phyloP scores from a whole-genome alignment of 2,888 invertebrate species.

The Boloria selene region DNA sequence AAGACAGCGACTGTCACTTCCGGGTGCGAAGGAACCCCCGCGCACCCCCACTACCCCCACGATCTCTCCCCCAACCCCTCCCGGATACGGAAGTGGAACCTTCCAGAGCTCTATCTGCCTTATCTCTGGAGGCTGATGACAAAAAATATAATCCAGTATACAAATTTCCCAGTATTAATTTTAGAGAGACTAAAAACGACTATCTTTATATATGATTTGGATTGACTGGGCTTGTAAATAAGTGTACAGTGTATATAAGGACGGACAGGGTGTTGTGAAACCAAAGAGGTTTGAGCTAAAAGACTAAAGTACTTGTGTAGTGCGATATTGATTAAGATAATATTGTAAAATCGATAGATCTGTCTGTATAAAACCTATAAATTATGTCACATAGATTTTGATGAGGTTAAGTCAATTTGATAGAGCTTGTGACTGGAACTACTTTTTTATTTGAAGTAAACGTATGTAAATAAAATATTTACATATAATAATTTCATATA shows the following conservation, averaged over 20 bases:
- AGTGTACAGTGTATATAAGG: conserved; percentile 49
- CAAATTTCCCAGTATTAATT: conserved; percentile 77
- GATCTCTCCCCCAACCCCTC: conserved; percentile 68
- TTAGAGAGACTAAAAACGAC: conserved; percentile 74
- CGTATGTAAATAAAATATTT: too few relatives aligned
- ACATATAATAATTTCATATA: too few relatives aligned
- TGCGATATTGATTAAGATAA: conserved; percentile 10
- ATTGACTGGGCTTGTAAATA: conserved; percentile 32
- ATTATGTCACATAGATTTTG: conserved; percentile 1
- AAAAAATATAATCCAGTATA: conserved; percentile 76
- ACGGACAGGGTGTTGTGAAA: conserved; percentile 55
- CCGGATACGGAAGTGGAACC: conserved; percentile 59
- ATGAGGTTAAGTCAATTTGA: not conserved
- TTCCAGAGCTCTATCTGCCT: conserved; percentile 68
- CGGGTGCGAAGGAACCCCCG: conserved; percentile 91
- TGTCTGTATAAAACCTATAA: not conserved
- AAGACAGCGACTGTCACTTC: conserved; percentile 89
- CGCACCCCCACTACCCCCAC: conserved; percentile 88
- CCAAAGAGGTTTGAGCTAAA: conserved; percentile 63
- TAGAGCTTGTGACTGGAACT: not conserved
- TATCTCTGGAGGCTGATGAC: conserved; percentile 72
- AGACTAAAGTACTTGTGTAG: conserved; percentile 13
- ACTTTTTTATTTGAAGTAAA: not conserved
- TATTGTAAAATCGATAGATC: conserved; percentile 5
- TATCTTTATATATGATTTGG: conserved; percentile 72